Percentiles rank a stretch among this genome's conserved stretches.
phyloP scores from a whole-genome alignment of 2,113 vertebrate genomes.

The Cebidichthys violaceus region DNA sequence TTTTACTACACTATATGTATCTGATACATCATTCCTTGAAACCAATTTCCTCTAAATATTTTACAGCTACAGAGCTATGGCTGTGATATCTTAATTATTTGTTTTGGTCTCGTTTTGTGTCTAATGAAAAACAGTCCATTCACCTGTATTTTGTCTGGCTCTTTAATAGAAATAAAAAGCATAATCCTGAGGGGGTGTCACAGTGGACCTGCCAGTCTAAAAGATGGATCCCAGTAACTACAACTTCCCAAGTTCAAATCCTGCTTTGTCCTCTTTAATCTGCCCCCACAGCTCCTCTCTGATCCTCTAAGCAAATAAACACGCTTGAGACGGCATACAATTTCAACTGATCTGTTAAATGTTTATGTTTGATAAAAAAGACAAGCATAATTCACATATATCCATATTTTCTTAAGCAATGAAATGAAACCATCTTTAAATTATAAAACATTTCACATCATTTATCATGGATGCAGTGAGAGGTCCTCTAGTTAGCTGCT shows the following conservation, averaged over 20 bases:
- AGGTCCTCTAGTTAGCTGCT: neutral
- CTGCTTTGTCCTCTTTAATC: neutral
- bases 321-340: neutral
- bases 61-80: neutral
- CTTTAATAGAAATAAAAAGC: neutral
- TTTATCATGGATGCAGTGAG: neutral
- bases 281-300: neutral
- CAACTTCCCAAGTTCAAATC: neutral
- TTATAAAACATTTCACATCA: neutral
- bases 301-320: neutral
- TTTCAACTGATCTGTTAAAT: neutral
- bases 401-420: neutral
- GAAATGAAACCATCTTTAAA: neutral
- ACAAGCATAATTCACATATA: slow-evolving; percentile 4
- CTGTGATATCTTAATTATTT: neutral
- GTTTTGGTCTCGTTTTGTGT: neutral
- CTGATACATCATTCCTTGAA: neutral
- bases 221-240: neutral
- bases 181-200: neutral
- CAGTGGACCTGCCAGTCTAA: neutral
- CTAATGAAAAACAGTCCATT: neutral
- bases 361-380: neutral
- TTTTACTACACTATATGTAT: neutral
- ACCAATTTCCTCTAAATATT: neutral
- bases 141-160: neutral